Base-by-base conservation (phyloP, 2,888 invertebrate genomes). In the Ectemnius lituratus region DNA sequence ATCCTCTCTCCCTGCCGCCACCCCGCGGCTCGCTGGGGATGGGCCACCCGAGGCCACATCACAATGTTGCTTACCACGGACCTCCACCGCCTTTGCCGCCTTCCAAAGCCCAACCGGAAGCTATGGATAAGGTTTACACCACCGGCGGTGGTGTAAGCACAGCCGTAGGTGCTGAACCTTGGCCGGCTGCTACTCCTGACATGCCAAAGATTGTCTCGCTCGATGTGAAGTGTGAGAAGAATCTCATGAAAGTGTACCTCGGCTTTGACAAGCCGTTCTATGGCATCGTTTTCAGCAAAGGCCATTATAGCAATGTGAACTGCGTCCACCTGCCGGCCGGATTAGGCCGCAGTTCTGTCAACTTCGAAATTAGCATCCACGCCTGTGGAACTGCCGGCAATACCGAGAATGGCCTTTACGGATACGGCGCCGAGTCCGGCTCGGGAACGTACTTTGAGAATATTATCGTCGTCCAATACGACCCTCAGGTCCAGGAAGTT, bases 251-350 rank as follows among this genome's bases (percentile, higher is more conserved):
- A 90, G 97, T 98, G 0, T 97, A 96, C 86, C 93, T 98, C n/a
- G 96, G 97, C 79, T 98, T 98, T 87, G 97, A 98, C 87, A 97
- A 97, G 87, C 97, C 98, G 0, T 98, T 98, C 92, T 97, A 96
- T 85, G 98, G 98, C n/a, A 97, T 98, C 62, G 96, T 98, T 52
- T 98, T 98, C 92, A 97, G 97, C 76, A 98, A 98, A 91, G 97
- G 98, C 1, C 97, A 97, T 90, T 98, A 97, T 91, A 97, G 97
- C 83, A 97, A 98, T 88, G 95, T 96, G 67, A 97, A 97, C 89
- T 98, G 98, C 87, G 97, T 98, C 0, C 97, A 98, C 90, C 91
- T 98, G 74, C 97, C 97, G 6, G 97, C 97, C 1, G 97, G 97
- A 2, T 92, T 97, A 71, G 98, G 97, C 0, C 93, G 97, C 78